Base-by-base conservation (phyloP, 2,113 vertebrate genomes). In the Microtus richardsoni region DNA sequence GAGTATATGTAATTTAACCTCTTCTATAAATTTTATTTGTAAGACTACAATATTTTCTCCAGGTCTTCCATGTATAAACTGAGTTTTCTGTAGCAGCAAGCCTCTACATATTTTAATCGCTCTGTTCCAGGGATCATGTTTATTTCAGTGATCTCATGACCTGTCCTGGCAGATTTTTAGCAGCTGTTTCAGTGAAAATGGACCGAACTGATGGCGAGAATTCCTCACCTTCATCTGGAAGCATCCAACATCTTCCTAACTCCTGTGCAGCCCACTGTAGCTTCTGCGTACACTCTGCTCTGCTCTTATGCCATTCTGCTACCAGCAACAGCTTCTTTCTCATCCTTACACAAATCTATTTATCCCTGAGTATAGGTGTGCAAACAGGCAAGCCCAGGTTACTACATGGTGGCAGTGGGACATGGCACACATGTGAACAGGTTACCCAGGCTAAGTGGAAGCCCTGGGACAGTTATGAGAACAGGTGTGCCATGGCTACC, bases 21-120 rank as follows among this genome's bases (percentile, higher is more conserved):
- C 30, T 70, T 88, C 66, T 93, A 47, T 85, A 88, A 74, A 94
- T 86, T 87, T 89, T 39, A 7, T 80, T 64, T 75, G 39, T 85
- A 62, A 66, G 58, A 92, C 79, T 93, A 91, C 66, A 71, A 77
- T 36, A 47, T 89, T 77, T 80, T 78, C 60, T 73, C 66, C 68
- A 91, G 41, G 22, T 94, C 75, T 86, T 84, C 70, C 28, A 89
- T 17, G 19, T 73, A 62, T 44, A 77, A 88, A 79, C 7, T 17
- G 54, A 91, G 49, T 44, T 71, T 79, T 84, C 88, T 16, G 2
- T 22, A 89, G 77, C 33, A 49, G 30, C 21, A 30, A 86, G 9
- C 54, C 21, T 87, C 92, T 92, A 70, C 71, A 39, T 49, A 85
- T 89, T n/a, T 68, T 41, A 90, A 70, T 83, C 24, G 44, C 7